Conservation (phyloP, 2,113 vertebrate genomes). For the Tragelaphus imberbis region DNA sequence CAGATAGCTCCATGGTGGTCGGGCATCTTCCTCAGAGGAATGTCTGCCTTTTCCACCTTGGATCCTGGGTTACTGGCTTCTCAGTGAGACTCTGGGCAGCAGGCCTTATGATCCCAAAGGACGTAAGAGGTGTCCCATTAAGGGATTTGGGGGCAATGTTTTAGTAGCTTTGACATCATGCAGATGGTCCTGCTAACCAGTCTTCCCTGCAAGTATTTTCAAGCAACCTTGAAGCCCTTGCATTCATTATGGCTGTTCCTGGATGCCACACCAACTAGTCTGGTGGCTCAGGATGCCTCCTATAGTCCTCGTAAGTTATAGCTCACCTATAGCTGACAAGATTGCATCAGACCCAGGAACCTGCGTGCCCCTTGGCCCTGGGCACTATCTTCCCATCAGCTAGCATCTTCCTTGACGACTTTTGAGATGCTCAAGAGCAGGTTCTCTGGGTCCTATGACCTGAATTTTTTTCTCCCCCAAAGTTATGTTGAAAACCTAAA, state of each 20-base stretch:
- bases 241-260: conserved; percentile 65
- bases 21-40: not conserved
- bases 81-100: conserved; percentile 82
- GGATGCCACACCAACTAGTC: conserved; percentile 85
- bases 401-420: conserved; percentile 75
- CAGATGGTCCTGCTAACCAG: conserved; percentile 82
- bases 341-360: conserved; percentile 83
- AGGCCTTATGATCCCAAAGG: conserved; percentile 79
- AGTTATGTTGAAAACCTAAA: not conserved
- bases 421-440: not conserved
- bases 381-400: conserved; percentile 89
- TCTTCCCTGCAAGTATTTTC: conserved; percentile 81
- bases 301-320: conserved; percentile 81
- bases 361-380: conserved; percentile 78
- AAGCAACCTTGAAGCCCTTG: conserved; percentile 77
- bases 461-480: not conserved
- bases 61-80: conserved; percentile 79
- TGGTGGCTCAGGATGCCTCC: conserved; percentile 83
- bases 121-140: conserved; percentile 83
- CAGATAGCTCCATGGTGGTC: not conserved
- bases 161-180: conserved; percentile 83
- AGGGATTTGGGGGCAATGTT: conserved; percentile 76
- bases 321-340: conserved; percentile 82
- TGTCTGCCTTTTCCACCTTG: conserved; percentile 74
- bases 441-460: not conserved